Conservation (phyloP, 2,113 vertebrate species). For the Dermatemys mawii region DNA sequence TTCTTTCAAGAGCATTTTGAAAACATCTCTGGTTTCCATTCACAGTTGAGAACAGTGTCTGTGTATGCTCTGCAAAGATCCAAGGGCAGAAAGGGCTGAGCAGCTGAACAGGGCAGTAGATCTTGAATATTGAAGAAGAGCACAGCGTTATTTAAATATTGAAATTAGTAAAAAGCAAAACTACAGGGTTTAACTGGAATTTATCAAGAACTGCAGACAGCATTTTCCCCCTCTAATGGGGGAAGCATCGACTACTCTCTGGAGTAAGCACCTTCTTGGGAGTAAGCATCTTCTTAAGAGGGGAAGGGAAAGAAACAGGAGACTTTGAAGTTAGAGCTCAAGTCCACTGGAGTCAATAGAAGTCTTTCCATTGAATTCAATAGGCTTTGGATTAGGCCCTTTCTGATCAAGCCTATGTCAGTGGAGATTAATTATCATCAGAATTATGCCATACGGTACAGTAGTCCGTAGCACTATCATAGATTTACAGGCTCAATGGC, state of each 20-base stretch:
- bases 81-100: neutral
- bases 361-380: neutral
- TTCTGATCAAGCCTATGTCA: neutral
- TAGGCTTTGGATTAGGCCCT: neutral
- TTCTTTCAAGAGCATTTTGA: neutral
- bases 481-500: neutral
- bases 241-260: neutral
- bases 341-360: neutral
- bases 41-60: neutral
- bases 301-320: neutral
- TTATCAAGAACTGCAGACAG: neutral
- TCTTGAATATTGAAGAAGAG: neutral
- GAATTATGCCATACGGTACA: neutral
- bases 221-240: constrained; percentile 4
- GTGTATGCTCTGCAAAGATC: neutral
- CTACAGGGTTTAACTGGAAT: neutral
- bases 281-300: neutral
- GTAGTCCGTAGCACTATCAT: neutral
- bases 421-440: neutral
- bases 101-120: neutral
- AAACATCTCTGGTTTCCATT: neutral
- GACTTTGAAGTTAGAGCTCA: neutral
- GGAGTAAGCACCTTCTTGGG: constrained; percentile 1
- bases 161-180: neutral
- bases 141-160: neutral